phyloP scores from a whole-genome alignment of 2,797 vertebrate species.

The Gallirallus australis region DNA sequence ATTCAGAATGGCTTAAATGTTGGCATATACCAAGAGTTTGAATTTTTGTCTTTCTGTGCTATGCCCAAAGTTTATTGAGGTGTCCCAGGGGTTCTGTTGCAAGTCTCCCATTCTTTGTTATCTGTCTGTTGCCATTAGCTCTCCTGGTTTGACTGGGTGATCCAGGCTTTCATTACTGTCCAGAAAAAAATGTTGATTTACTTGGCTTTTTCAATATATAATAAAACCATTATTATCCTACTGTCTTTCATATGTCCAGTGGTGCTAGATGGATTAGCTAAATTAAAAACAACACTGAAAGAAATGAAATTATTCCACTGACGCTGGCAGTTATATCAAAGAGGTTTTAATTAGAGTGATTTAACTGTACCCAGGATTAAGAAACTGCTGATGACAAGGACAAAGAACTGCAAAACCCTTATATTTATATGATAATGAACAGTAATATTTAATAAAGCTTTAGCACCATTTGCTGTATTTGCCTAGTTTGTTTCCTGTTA shows the following conservation, averaged over 20 bases:
- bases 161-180: neutral
- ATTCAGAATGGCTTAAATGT: constrained; percentile 21
- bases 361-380: neutral
- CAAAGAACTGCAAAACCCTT: neutral
- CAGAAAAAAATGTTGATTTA: neutral
- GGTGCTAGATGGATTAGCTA: neutral
- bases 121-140: neutral
- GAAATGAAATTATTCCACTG: neutral
- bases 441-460: neutral
- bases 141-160: neutral
- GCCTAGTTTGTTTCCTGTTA: neutral
- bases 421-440: neutral
- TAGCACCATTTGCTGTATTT: neutral
- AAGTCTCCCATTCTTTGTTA: neutral
- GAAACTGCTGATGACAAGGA: neutral
- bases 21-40: neutral
- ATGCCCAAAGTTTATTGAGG: neutral
- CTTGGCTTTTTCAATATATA: neutral
- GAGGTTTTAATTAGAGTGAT: neutral
- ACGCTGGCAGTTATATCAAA: constrained; percentile 2
- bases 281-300: neutral
- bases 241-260: neutral
- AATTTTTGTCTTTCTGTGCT: constrained; percentile 1
- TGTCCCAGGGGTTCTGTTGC: neutral
- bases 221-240: neutral